These are phyloP conservation scores for Psettodes erumei DNA, from an alignment of 2,113 vertebrate genomes.

Conservation along the genomic window DNA sequence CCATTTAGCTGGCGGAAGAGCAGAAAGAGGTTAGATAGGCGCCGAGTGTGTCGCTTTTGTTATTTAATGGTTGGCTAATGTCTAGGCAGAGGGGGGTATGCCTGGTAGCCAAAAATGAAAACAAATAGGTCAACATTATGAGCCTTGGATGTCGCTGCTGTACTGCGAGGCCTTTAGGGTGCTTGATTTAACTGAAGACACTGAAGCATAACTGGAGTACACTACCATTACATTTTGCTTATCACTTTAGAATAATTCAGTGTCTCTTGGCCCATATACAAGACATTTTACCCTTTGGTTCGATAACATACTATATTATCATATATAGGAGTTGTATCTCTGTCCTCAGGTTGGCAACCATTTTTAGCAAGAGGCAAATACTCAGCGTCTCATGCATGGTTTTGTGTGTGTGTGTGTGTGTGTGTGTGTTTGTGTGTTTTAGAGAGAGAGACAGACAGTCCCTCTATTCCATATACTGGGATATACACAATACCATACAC, in stretches of 20 bases:
- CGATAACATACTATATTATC: slow-evolving; percentile 1
- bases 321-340: slow-evolving; percentile 8
- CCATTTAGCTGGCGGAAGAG: slow-evolving; percentile 76
- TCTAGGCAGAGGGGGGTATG: slow-evolving; percentile 45
- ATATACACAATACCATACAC: too few species aligned
- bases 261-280: slow-evolving; percentile 3
- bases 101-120: slow-evolving; percentile 65
- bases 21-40: slow-evolving; percentile 71
- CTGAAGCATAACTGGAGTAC: slow-evolving; percentile 32
- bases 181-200: slow-evolving; percentile 31
- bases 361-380: background rate
- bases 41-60: slow-evolving; percentile 68
- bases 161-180: slow-evolving; percentile 36
- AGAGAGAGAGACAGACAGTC: background rate
- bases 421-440: background rate
- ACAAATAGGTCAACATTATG: slow-evolving; percentile 64
- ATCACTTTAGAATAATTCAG: slow-evolving; percentile 25
- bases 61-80: slow-evolving; percentile 79
- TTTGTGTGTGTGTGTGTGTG: too few species aligned
- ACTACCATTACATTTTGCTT: slow-evolving; percentile 34
- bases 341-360: slow-evolving; percentile 1
- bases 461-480: background rate
- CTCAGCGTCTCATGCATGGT: background rate
- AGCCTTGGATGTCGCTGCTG: slow-evolving; percentile 24
- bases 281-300: background rate